Evolutionary conservation across 2,888 invertebrate species (phyloP).

Genomic region (Ichneumoninae sp.): DNA sequence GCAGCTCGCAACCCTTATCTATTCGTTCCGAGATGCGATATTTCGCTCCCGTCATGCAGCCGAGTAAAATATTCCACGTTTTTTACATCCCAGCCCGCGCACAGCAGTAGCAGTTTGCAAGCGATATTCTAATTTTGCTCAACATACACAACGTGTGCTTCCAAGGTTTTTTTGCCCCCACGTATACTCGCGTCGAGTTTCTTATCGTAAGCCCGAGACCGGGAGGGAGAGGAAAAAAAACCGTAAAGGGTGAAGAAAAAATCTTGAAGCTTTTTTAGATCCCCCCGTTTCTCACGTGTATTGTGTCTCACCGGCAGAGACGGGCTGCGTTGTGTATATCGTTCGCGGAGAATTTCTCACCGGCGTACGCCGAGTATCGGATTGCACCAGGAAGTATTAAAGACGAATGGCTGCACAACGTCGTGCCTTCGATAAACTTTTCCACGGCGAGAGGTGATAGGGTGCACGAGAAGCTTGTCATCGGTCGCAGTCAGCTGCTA

Average conservation of each 20-base stretch:
- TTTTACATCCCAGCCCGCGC: not conserved
- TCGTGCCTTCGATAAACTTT: slow-evolving; percentile 41
- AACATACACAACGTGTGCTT: not conserved
- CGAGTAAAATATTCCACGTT: slow-evolving; percentile 8
- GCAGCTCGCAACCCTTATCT: slow-evolving; percentile 4
- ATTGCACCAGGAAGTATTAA: slow-evolving; percentile 35
- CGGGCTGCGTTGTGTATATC: not conserved
- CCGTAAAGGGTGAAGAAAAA: not conserved
- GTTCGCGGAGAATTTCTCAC: not conserved
- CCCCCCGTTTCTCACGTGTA: not conserved
- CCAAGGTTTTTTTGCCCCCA: not conserved
- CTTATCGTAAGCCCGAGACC: slow-evolving; percentile 12
- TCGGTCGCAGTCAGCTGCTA: slow-evolving; percentile 36
- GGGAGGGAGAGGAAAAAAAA: not conserved
- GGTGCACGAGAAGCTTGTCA: slow-evolving; percentile 8
- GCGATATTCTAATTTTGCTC: slow-evolving; percentile 12
- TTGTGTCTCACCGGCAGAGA: not conserved
- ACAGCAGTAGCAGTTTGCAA: not conserved
- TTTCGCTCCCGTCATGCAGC: not conserved
- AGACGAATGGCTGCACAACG: slow-evolving; percentile 27
- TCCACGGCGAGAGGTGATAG: slow-evolving; percentile 9
- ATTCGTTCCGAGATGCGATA: not conserved
- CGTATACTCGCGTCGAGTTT: not conserved
- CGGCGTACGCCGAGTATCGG: not conserved
- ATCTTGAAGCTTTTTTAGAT: slow-evolving; percentile 39